Percentiles rank a stretch among this genome's conserved stretches.
Evolutionary conservation across 1,140 invertebrate species (phyloP).

Genomic region (Radopholus similis): DNA sequence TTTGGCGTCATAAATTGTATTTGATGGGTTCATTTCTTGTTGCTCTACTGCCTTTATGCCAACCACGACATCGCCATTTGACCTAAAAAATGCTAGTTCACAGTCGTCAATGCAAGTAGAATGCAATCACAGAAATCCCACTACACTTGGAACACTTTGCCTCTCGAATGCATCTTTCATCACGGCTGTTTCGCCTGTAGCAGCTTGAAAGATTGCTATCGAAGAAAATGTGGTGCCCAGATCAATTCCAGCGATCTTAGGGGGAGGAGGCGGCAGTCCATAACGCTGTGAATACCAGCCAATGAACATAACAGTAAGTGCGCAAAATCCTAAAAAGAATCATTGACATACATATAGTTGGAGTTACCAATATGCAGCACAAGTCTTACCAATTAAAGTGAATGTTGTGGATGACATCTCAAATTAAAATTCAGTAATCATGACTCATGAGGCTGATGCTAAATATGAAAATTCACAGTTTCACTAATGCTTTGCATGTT

Average conservation of each 20-base stretch:
- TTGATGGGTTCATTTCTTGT: constrained; percentile 62
- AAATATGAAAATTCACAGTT: not conserved
- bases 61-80: constrained; percentile 60
- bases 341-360: not conserved
- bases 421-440: not conserved
- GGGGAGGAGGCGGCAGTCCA: constrained; percentile 61
- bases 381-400: constrained; percentile 21
- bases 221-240: constrained; percentile 64
- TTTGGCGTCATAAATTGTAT: constrained; percentile 65
- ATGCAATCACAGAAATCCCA: constrained; percentile 53
- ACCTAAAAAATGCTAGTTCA: constrained; percentile 32
- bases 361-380: not conserved
- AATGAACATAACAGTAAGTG: constrained; percentile 26
- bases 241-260: constrained; percentile 64
- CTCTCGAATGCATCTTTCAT: constrained; percentile 49
- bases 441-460: not conserved
- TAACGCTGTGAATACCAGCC: constrained; percentile 36
- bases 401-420: constrained; percentile 19
- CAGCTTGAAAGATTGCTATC: constrained; percentile 63
- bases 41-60: constrained; percentile 64
- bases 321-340: constrained; percentile 22
- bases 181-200: constrained; percentile 61
- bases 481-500: too few relatives aligned
- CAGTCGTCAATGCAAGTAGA: not conserved
- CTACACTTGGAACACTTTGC: constrained; percentile 51